These are phyloP conservation scores for Scaptomyza graminum DNA, from an alignment of 1,140 invertebrate genomes.

Conservation along the genomic window DNA sequence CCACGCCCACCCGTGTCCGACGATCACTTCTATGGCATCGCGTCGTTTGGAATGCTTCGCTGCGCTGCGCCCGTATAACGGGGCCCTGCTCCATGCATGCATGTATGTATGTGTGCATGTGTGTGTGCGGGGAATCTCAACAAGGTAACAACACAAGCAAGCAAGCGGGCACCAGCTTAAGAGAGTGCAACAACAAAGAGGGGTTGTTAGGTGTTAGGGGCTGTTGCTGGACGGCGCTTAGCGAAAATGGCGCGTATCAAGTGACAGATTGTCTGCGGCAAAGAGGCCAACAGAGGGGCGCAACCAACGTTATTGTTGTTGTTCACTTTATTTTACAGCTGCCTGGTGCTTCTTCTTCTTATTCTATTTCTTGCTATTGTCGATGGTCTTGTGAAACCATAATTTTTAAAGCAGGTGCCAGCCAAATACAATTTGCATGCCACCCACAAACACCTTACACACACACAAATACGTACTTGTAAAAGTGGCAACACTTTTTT, in stretches of 20 bases:
- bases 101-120: conserved; percentile 28
- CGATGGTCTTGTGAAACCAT: conserved; percentile 66
- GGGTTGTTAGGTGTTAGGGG: not conserved
- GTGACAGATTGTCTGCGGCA: conserved; percentile 80
- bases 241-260: conserved; percentile 65
- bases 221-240: conserved; percentile 27
- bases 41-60: conserved; percentile 72
- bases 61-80: conserved; percentile 76
- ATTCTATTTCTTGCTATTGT: conserved; percentile 17
- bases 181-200: not conserved
- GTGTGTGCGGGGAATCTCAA: conserved; percentile 67
- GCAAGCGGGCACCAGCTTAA: conserved; percentile 53
- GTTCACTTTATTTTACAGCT: conserved; percentile 1
- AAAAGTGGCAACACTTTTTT: conserved; percentile 21
- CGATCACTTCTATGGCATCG: conserved; percentile 69
- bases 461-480: not conserved
- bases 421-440: conserved; percentile 16
- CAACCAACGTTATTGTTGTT: conserved; percentile 10
- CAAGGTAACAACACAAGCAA: conserved; percentile 53
- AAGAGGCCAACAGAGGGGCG: conserved; percentile 58
- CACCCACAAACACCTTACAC: conserved; percentile 4
- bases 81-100: conserved; percentile 18
- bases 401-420: conserved; percentile 58
- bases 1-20: conserved; percentile 1
- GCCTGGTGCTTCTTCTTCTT: not conserved